Conservation (phyloP, 1,140 invertebrate species). For the Trichonephila inaurata region DNA sequence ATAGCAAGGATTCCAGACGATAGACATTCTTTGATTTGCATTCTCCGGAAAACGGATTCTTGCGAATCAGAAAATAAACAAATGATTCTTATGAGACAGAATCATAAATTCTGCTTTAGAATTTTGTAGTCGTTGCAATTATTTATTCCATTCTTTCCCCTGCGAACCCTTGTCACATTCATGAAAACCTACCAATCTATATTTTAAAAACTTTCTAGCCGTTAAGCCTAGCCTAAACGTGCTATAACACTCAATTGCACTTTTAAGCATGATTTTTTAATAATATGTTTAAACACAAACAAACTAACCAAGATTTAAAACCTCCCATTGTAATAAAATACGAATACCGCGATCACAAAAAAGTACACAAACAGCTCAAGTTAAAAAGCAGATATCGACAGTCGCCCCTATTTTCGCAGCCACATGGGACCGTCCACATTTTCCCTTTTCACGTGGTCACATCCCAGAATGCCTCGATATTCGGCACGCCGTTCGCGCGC, state of each 20-base stretch:
- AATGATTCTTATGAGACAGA: background rate
- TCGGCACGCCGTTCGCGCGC: conserved; percentile 35
- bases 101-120: background rate
- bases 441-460: conserved; percentile 73
- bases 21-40: background rate
- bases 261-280: conserved; percentile 27
- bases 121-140: background rate
- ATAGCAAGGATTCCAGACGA: background rate
- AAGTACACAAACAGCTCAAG: conserved; percentile 57
- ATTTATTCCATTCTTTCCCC: background rate
- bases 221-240: conserved; percentile 47
- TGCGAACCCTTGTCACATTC: background rate
- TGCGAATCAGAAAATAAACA: background rate
- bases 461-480: conserved; percentile 68
- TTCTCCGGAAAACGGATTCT: background rate
- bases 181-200: background rate
- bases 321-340: conserved; percentile 42
- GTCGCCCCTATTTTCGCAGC: conserved; percentile 26
- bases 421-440: conserved; percentile 74
- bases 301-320: background rate
- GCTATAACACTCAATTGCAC: background rate
- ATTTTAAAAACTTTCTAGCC: conserved; percentile 36
- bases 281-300: background rate
- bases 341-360: conserved; percentile 49
- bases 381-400: conserved; percentile 40